Percentiles rank a stretch among this genome's conserved stretches.
Evolutionary conservation across 2,888 invertebrate genomes (phyloP).

Genomic region (Pristionchus arcanus): DNA sequence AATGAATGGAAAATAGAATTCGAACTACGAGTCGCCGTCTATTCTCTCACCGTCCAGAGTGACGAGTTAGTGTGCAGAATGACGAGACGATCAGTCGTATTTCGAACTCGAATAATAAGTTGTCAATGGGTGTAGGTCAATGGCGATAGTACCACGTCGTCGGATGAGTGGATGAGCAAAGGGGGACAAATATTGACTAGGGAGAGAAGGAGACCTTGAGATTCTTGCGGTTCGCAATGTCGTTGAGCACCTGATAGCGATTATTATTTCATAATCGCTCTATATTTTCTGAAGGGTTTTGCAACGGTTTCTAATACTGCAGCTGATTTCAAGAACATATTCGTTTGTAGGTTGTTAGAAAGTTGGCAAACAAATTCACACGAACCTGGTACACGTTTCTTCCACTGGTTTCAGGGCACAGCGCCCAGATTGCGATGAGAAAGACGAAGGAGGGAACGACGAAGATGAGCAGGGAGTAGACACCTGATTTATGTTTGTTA

Average conservation of each 20-base stretch:
- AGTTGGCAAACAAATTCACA: too few species aligned
- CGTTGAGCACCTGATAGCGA: slow-evolving; percentile 54
- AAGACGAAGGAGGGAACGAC: slow-evolving; percentile 64
- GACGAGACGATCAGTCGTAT: too few species aligned
- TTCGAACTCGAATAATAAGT: background rate
- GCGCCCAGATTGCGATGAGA: slow-evolving; percentile 62
- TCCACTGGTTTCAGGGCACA: slow-evolving; percentile 67
- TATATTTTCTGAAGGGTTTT: too few species aligned
- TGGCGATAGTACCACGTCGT: slow-evolving; percentile 21
- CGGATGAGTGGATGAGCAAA: background rate
- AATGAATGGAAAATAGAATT: background rate
- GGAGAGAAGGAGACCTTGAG: slow-evolving; percentile 51
- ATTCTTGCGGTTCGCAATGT: slow-evolving; percentile 52
- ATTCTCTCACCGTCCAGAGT: too few species aligned
- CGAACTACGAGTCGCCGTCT: too few species aligned
- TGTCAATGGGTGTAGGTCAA: background rate
- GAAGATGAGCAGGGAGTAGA: slow-evolving; percentile 65
- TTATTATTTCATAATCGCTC: background rate
- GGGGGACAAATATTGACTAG: background rate
- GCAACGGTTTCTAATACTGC: too few species aligned
- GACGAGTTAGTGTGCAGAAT: too few species aligned
- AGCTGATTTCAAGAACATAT: too few species aligned
- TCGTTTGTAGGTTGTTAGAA: too few species aligned
- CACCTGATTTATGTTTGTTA: slow-evolving; percentile 54
- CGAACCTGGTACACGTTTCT: slow-evolving; percentile 65